Base-by-base conservation (phyloP, 2,888 invertebrate genomes). In the Notocelia uddmanniana region DNA sequence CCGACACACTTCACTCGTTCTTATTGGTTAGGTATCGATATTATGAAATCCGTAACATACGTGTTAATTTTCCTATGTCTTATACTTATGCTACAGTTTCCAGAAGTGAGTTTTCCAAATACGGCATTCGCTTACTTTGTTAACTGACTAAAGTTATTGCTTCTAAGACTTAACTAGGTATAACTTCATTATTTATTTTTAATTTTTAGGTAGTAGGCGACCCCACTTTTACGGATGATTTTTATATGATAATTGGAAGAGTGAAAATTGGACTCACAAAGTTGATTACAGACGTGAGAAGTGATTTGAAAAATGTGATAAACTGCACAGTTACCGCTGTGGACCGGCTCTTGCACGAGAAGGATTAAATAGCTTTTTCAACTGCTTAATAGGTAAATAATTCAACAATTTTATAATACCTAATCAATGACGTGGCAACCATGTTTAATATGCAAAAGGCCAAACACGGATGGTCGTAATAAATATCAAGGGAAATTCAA, bases 271-370 rank as follows among this genome's bases (percentile, higher is more conserved):
- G 77, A 37, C 69, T 81, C 31, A 59, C 67, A 31, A 77, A 76
- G 64, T 68, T 80, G 64, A 69, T 81, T 45, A 77, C 67, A 54
- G 79, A 83, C 60, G 78, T 81, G 15, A 76, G 76, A 75, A 74
- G 73, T 11, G 80, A 80, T 71, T 34, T 81, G 19, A 68, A 64
- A 19, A 74, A 76, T 63, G 76, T 81, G 54, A 59, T 78, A 0
- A 76, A 77, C 37, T 76, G 73, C 68, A 79, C 77, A 8, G 57
- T 77, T 6, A 67, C 68, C 26, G 77, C 78, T 18, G 77, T 79
- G 37, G 74, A 76, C 50, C 71, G 73, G 26, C 67, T 80, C 58
- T 68, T 78, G 11, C 69, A 75, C 45, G 48, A 62, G 54, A 68
- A 68, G 55, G 62, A 72, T 48, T 72, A 68, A 60, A 48, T 48